Conservation (phyloP, 2,113 vertebrate species). For the Campylorhamphus procurvoides region DNA sequence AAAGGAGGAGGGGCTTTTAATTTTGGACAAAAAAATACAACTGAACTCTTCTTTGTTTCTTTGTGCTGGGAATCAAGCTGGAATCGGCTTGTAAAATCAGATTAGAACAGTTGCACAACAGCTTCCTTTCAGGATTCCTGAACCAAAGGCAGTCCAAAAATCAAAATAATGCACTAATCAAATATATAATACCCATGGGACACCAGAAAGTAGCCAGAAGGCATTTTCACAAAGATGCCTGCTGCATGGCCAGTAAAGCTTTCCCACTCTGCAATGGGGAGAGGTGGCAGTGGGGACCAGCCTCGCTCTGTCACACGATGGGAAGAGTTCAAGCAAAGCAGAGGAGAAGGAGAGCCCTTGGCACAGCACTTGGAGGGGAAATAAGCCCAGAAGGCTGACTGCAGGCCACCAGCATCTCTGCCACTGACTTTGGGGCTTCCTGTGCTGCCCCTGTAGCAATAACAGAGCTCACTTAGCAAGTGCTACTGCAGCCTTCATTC, state of each 20-base stretch:
- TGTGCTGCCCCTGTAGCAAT: not conserved
- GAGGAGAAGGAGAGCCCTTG: not conserved
- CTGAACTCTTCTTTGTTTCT: slow-evolving; percentile 39
- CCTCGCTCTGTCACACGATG: not conserved
- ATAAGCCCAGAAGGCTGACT: not conserved
- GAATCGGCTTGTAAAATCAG: slow-evolving; percentile 35
- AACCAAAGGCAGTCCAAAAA: slow-evolving; percentile 25
- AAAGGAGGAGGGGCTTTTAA: slow-evolving; percentile 14
- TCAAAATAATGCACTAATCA: slow-evolving; percentile 45
- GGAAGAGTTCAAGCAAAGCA: not conserved
- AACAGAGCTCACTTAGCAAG: not conserved
- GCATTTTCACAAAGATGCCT: slow-evolving; percentile 16
- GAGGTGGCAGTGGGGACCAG: not conserved
- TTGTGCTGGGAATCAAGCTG: slow-evolving; percentile 38
- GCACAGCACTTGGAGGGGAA: rapidly evolving
- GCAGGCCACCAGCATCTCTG: not conserved
- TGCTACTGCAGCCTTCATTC: not conserved
- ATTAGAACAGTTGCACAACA: slow-evolving; percentile 55
- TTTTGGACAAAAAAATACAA: slow-evolving; percentile 10
- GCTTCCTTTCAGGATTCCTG: slow-evolving; percentile 54
- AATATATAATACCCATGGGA: slow-evolving; percentile 14
- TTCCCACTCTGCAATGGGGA: not conserved
- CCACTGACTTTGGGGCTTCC: not conserved
- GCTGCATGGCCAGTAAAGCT: not conserved
- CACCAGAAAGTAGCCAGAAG: slow-evolving; percentile 1